phyloP scores from a whole-genome alignment of 2,797 vertebrate species.

The Gallirallus australis region DNA sequence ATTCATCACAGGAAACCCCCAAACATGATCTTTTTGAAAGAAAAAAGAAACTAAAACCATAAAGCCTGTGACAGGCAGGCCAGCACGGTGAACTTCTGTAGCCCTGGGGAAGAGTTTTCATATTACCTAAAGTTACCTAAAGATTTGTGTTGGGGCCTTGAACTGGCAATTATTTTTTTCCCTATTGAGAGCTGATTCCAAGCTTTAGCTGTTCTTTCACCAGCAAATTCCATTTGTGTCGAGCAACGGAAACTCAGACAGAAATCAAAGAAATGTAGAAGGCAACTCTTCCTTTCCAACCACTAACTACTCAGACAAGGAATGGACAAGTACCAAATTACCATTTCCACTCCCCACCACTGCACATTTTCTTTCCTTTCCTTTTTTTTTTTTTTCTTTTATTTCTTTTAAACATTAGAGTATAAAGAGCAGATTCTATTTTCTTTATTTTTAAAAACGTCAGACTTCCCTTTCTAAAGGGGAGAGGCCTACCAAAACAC shows the following conservation, averaged over 20 bases:
- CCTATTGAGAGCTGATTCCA: constrained; percentile 26
- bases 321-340: background rate
- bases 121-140: background rate
- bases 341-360: background rate
- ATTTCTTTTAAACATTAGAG: background rate
- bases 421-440: constrained; percentile 22
- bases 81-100: background rate
- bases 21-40: background rate
- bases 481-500: background rate
- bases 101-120: constrained; percentile 7
- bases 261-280: constrained; percentile 37
- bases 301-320: background rate
- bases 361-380: background rate
- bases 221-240: constrained; percentile 41
- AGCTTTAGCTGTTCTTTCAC: background rate
- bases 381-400: background rate
- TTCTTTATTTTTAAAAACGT: background rate
- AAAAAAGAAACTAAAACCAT: background rate
- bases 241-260: constrained; percentile 45
- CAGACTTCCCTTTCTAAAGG: constrained; percentile 1
- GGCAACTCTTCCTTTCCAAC: background rate
- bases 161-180: background rate
- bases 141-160: background rate
- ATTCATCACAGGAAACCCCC: background rate
- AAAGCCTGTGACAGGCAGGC: background rate